Evolutionary conservation across 2,888 invertebrate genomes (phyloP).

Genomic region (Cataglyphis livida): DNA sequence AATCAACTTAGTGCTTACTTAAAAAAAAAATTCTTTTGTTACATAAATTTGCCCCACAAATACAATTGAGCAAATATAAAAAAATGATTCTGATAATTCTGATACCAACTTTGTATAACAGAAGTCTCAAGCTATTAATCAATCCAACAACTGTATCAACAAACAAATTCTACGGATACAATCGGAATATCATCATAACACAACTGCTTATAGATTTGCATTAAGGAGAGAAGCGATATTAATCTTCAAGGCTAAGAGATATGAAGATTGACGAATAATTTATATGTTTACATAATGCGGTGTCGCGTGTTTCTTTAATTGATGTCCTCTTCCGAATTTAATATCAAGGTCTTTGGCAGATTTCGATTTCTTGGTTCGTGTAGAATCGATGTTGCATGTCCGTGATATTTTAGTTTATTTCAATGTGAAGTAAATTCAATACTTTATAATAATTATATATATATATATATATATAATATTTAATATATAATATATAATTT

Average conservation of each 20-base stretch:
- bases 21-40: background rate
- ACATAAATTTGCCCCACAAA: background rate
- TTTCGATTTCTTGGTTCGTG: conserved; percentile 8
- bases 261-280: conserved; percentile 26
- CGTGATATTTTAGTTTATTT: background rate
- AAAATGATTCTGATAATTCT: background rate
- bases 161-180: conserved; percentile 1
- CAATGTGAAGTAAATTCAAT: conserved; percentile 26
- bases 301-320: conserved; percentile 9
- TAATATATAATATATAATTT: too few relatives aligned
- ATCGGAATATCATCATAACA: background rate
- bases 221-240: conserved; percentile 2
- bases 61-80: background rate
- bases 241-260: conserved; percentile 15
- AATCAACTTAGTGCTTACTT: background rate
- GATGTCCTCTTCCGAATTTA: conserved; percentile 7
- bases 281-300: conserved; percentile 36
- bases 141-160: background rate
- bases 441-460: background rate
- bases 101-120: background rate
- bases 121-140: background rate
- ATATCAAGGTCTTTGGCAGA: conserved; percentile 46
- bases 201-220: background rate
- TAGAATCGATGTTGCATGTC: background rate
- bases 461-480: background rate